Percentiles rank a stretch among this genome's conserved stretches.
Evolutionary conservation across 2,888 invertebrate genomes (phyloP).

Genomic region (Harpalus rubripes): DNA sequence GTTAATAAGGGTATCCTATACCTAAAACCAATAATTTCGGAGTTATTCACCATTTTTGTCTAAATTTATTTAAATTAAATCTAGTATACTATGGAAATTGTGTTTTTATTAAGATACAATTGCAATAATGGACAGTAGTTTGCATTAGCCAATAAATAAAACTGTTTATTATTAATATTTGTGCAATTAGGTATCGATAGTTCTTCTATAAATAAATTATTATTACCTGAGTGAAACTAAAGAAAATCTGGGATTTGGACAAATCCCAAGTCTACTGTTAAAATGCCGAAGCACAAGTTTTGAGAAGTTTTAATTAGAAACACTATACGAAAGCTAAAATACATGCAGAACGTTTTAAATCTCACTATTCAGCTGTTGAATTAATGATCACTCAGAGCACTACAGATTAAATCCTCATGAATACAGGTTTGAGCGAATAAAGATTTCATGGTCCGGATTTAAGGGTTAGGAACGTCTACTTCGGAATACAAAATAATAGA

Average conservation of each 20-base stretch:
- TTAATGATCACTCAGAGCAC: constrained; percentile 71
- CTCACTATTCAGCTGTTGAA: constrained; percentile 71
- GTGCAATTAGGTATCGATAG: no score
- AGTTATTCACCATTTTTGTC: no score
- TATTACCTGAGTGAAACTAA: not conserved
- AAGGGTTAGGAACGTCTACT: constrained; percentile 70
- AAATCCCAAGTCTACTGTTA: constrained; percentile 41
- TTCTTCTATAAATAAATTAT: no score
- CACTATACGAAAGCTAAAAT: constrained; percentile 61
- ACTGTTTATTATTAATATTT: no score
- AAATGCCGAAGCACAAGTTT: constrained; percentile 53
- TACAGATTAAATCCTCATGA: constrained; percentile 71
- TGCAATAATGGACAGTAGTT: no score
- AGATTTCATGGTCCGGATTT: constrained; percentile 73
- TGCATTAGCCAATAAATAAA: no score
- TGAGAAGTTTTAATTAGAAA: constrained; percentile 67
- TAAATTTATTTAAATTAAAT: no score
- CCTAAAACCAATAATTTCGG: no score
- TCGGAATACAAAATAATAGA: constrained; percentile 66
- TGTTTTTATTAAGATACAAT: no score
- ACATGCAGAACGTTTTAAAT: constrained; percentile 69
- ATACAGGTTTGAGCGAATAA: constrained; percentile 71
- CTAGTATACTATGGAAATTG: no score
- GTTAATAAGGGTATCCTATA: no score
- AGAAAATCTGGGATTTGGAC: constrained; percentile 3